These are phyloP conservation scores for Drosophila nikananu DNA, from an alignment of 1,140 invertebrate genomes.

Conservation along the genomic window DNA sequence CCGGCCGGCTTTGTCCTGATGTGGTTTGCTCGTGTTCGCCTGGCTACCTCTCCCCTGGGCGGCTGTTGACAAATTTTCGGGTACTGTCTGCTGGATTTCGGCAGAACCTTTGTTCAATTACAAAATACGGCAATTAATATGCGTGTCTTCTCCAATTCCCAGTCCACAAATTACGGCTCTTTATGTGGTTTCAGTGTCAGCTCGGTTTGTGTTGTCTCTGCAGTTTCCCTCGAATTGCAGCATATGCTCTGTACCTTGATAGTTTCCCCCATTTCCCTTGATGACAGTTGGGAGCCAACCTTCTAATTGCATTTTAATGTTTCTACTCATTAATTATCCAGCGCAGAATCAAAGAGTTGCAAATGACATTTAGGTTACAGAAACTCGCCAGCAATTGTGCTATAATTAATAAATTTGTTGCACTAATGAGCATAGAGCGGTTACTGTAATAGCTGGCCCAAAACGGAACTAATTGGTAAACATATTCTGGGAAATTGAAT, in stretches of 20 bases:
- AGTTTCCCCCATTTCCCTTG: background rate
- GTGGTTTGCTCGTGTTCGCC: background rate
- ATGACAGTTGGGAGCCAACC: background rate
- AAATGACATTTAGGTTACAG: background rate
- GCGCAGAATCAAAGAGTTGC: background rate
- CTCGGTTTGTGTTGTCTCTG: background rate
- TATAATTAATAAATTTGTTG: constrained; percentile 12
- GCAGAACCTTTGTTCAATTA: constrained; percentile 70
- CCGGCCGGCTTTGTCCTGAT: background rate
- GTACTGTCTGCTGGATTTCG: constrained; percentile 15
- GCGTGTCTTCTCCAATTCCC: constrained; percentile 12
- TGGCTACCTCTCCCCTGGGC: constrained; percentile 11
- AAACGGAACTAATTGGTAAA: constrained; percentile 28
- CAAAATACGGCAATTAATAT: constrained; percentile 66
- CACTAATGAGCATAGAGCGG: constrained; percentile 23
- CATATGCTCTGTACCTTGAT: background rate
- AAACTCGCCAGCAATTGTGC: no score
- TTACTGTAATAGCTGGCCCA: background rate
- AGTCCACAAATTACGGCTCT: constrained; percentile 3
- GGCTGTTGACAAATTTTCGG: constrained; percentile 66
- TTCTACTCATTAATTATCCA: constrained; percentile 2
- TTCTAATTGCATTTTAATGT: constrained; percentile 32
- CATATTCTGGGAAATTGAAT: constrained; percentile 15
- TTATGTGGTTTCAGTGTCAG: background rate
- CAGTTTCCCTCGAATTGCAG: constrained; percentile 2